phyloP scores from a whole-genome alignment of 2,113 vertebrate species.

The Acrocephalus arundinaceus region DNA sequence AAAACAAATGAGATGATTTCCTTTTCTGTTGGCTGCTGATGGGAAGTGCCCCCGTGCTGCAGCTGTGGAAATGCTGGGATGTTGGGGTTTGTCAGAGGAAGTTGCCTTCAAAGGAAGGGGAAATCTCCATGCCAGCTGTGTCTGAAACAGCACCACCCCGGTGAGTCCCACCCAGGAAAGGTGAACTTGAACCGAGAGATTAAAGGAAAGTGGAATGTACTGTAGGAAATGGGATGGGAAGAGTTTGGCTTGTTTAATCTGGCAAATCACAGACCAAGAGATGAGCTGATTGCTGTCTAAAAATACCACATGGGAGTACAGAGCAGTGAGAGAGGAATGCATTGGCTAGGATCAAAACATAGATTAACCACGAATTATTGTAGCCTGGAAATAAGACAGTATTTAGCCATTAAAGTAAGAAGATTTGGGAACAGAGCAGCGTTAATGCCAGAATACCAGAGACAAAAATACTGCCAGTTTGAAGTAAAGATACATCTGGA shows the following conservation, averaged over 20 bases:
- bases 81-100: neutral
- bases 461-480: neutral
- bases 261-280: neutral
- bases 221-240: neutral
- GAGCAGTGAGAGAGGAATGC: neutral
- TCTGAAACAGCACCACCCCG: neutral
- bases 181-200: neutral
- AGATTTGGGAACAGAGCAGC: neutral
- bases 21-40: neutral
- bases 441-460: neutral
- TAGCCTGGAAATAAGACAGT: neutral
- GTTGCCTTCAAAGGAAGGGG: neutral
- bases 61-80: neutral
- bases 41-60: neutral
- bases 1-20: neutral
- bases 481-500: neutral
- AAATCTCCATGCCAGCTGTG: neutral
- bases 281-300: neutral
- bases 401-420: neutral
- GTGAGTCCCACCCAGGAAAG: neutral
- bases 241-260: constrained; percentile 30
- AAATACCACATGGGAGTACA: neutral
- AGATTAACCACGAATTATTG: neutral
- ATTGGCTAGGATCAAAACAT: neutral
- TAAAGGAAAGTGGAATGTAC: neutral